Base-by-base conservation (phyloP, 1,140 invertebrate genomes). In the Pseudomyrmex flavicornis region DNA sequence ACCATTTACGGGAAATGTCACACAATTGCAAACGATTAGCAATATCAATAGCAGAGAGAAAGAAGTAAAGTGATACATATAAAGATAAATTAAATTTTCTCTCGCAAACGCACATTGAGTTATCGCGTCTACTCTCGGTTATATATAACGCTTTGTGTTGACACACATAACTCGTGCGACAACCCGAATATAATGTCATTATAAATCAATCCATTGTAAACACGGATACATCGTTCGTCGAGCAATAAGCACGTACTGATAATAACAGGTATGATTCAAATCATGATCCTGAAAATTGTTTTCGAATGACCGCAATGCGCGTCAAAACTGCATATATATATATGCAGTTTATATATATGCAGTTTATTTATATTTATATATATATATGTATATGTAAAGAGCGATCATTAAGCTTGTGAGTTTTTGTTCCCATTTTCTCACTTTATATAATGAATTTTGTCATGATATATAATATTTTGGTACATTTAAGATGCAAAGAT, bases 181-280 rank as follows among this genome's bases (percentile, higher is more conserved):
- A 77, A 77, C 7, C 56, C 76, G n/a, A 48, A 59, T 26, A 22
- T 80, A 70, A 70, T n/a, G 54, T 72, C 76, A 80, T 80, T 80
- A 80, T 80, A 80, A 80, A 80, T 80, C 76, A 80, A 80, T 80
- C 44, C 10, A 8, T 35, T 70, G 54, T 15, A 56, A 48, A 61
- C 22, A 44, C 65, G 59, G 54, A 59, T 20, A 48, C 46, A n/a
- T 9, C 73, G n/a, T 65, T 76, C 48, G 54, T 79, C 15, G 65
- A 70, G 52, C 54, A 46, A 8, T 46, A 50, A 61, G 8, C 22
- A 35, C 68, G 15, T 8, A 48, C 54, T 50, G 72, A 80, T n/a
- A 59, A 80, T 80, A 72, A 80, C 44, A 48, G 15, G 15, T 15
- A 35, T 48, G 44, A 61, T 80, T 59, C 44, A 56, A 56, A 35